Percentiles rank a stretch among this genome's conserved stretches.
These are phyloP conservation scores for Hirtodrosophila confusa DNA, from an alignment of 2,888 invertebrate species.

Conservation along the genomic window DNA sequence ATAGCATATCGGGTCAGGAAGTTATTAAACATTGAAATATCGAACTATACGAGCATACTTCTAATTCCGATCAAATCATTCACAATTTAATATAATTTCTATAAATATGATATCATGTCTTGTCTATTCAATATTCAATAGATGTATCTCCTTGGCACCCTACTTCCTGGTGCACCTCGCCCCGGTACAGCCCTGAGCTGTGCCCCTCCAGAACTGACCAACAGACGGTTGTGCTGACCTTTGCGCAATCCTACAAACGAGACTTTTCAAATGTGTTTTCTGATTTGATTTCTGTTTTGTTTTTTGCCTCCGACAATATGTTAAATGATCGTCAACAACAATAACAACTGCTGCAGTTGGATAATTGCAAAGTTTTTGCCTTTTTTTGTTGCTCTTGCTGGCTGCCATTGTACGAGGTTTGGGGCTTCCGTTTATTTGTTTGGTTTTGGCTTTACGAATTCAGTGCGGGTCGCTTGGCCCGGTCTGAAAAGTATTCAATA, in stretches of 20 bases:
- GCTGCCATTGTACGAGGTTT: constrained; percentile 45
- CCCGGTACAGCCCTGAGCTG: too few relatives aligned
- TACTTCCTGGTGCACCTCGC: too few relatives aligned
- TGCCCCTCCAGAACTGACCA: too few relatives aligned
- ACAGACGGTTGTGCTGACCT: constrained; percentile 3
- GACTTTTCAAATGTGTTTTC: constrained; percentile 25
- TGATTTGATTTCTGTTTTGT: not conserved
- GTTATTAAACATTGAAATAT: too few relatives aligned
- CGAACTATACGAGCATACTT: too few relatives aligned
- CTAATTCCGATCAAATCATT: too few relatives aligned
- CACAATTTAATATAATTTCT: too few relatives aligned
- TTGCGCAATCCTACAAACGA: constrained; percentile 32
- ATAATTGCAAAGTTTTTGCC: constrained; percentile 66
- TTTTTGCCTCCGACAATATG: constrained; percentile 47
- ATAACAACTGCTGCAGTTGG: constrained; percentile 50
- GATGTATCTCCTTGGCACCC: too few relatives aligned
- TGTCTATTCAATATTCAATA: too few relatives aligned
- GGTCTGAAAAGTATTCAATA: constrained; percentile 68
- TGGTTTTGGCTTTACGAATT: constrained; percentile 69
- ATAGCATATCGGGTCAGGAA: too few relatives aligned
- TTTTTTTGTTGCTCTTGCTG: constrained; percentile 19
- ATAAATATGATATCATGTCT: too few relatives aligned
- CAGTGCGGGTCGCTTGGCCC: constrained; percentile 55
- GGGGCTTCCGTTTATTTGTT: constrained; percentile 80
- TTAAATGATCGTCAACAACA: constrained; percentile 45